These are phyloP conservation scores for Teleiodes luculella DNA, from an alignment of 2,888 invertebrate genomes.

Conservation along the genomic window DNA sequence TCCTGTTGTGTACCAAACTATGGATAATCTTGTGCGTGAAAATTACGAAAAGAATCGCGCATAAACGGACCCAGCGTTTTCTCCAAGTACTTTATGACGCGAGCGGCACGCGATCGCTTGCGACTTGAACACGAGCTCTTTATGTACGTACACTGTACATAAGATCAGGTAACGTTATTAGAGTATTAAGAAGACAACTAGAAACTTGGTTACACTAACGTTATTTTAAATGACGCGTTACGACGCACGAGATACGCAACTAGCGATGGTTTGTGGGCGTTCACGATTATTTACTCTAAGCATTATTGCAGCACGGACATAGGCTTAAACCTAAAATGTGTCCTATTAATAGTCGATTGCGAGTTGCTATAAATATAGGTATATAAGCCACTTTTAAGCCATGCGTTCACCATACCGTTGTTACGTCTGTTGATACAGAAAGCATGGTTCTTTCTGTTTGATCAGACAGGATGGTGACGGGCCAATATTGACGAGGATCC, in stretches of 20 bases:
- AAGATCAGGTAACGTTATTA: conserved; percentile 63
- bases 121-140: conserved; percentile 20
- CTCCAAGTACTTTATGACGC: conserved; percentile 23
- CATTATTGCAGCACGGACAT: no score
- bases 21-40: no score
- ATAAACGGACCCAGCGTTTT: not conserved
- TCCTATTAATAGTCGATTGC: conserved; percentile 24
- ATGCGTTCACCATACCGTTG: not conserved
- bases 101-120: conserved; percentile 18
- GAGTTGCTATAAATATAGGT: not conserved
- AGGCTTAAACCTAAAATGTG: no score
- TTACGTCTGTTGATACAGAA: not conserved
- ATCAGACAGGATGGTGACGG: not conserved
- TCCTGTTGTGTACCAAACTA: no score
- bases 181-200: conserved; percentile 76
- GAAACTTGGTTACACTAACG: conserved; percentile 71
- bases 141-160: conserved; percentile 54
- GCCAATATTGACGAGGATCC: no score
- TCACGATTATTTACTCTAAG: no score
- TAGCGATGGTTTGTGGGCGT: no score
- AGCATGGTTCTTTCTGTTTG: not conserved
- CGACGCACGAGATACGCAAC: not conserved
- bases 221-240: conserved; percentile 39
- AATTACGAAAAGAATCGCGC: not conserved
- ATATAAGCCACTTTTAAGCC: not conserved